Conservation (phyloP, 2,797 vertebrate genomes). For the Mionectes olivaceus region DNA sequence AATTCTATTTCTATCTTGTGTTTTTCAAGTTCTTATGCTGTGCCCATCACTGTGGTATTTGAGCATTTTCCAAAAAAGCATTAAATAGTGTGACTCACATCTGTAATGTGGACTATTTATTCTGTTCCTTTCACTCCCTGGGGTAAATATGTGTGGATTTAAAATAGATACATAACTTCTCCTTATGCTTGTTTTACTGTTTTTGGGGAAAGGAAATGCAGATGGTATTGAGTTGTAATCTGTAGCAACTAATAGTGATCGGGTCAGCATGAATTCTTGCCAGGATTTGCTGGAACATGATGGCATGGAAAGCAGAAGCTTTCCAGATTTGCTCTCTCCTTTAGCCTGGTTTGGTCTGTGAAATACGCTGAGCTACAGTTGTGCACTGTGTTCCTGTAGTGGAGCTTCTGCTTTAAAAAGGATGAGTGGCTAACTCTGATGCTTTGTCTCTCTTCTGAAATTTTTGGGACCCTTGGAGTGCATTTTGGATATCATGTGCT, state of each 20-base stretch:
- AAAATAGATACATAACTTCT: constrained; percentile 43
- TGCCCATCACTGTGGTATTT: constrained; percentile 46
- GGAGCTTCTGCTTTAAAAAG: not conserved
- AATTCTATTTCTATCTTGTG: constrained; percentile 49
- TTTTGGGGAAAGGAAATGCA: constrained; percentile 39
- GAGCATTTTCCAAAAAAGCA: constrained; percentile 60
- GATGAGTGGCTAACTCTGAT: not conserved
- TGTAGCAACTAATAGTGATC: constrained; percentile 59
- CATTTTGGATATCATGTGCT: not conserved
- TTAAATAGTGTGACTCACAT: constrained; percentile 66
- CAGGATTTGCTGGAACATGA: constrained; percentile 64
- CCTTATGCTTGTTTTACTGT: constrained; percentile 32
- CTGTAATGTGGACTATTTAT: constrained; percentile 63
- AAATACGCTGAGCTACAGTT: not conserved
- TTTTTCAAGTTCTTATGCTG: constrained; percentile 20
- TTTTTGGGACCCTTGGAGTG: not conserved
- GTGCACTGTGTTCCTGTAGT: not conserved
- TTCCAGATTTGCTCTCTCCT: constrained; percentile 52
- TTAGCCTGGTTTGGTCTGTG: constrained; percentile 37
- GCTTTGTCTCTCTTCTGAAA: not conserved
- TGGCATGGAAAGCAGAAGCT: constrained; percentile 60
- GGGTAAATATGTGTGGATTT: constrained; percentile 65
- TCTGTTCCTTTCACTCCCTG: constrained; percentile 51
- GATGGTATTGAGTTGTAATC: constrained; percentile 63
- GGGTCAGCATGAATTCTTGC: constrained; percentile 70